Percentiles rank a stretch among this genome's conserved stretches.
Conservation (phyloP, 2,797 vertebrate genomes). For the Chelon auratus region DNA sequence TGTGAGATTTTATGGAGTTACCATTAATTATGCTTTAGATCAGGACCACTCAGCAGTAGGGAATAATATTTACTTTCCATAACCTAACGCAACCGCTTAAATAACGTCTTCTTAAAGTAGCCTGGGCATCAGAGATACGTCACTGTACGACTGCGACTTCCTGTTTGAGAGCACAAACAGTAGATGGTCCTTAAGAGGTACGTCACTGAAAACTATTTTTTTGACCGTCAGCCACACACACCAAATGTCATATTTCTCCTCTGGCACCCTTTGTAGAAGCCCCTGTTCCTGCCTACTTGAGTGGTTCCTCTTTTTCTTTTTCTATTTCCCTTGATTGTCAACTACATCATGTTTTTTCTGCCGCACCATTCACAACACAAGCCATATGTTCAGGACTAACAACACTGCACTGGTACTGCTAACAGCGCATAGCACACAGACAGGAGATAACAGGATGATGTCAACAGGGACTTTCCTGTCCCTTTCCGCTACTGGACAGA, state of each 20-base stretch:
- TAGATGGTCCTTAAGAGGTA: no score
- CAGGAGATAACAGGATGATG: constrained; percentile 64
- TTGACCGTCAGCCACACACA: neutral
- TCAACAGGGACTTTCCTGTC: constrained; percentile 65
- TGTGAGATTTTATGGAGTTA: neutral
- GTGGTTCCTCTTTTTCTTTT: neutral
- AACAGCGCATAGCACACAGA: constrained; percentile 29
- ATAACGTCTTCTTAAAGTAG: no score
- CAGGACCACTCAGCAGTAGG: no score
- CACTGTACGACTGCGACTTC: no score
- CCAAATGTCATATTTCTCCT: neutral
- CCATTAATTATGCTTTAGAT: no score
- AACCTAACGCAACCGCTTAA: no score
- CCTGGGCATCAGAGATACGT: no score
- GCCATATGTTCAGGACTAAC: constrained; percentile 28
- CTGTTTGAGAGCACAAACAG: no score
- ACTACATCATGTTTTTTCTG: constrained; percentile 13
- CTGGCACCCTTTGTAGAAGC: neutral
- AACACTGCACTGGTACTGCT: constrained; percentile 9
- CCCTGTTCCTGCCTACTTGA: neutral
- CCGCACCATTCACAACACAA: constrained; percentile 36
- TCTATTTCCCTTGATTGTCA: neutral
- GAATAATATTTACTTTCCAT: no score
- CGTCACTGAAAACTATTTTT: no score
- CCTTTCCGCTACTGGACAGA: constrained; percentile 43